phyloP scores from a whole-genome alignment of 2,888 invertebrate genomes.

The Chaitophorus viminalis region DNA sequence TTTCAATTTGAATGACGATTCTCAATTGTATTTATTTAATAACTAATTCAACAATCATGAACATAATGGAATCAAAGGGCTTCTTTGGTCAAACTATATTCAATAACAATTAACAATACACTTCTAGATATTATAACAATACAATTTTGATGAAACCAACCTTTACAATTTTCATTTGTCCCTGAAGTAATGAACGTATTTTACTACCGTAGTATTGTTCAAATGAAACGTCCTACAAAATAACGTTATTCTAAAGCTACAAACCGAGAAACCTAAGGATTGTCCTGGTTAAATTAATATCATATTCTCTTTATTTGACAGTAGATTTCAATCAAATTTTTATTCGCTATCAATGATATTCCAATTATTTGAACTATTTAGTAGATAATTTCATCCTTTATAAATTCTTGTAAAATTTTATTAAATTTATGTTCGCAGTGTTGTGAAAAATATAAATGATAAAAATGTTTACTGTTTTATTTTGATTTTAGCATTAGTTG shows the following conservation, averaged over 20 bases:
- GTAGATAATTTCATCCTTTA: not conserved
- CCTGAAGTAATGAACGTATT: not conserved
- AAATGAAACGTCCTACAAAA: not conserved
- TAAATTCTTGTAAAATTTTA: not conserved
- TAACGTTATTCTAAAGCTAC: not conserved
- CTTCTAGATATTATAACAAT: not conserved
- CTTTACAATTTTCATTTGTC: not conserved
- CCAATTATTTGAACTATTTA: not conserved
- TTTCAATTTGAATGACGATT: not conserved
- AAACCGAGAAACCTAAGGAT: not conserved
- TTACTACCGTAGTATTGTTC: not conserved
- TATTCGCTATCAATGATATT: not conserved
- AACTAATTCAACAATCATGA: not conserved
- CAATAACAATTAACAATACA: slow-evolving; percentile 5
- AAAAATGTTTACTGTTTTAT: slow-evolving; percentile 57
- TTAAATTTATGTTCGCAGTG: not conserved
- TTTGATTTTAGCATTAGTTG: slow-evolving; percentile 84
- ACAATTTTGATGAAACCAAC: not conserved
- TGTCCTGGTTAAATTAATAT: not conserved
- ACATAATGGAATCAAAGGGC: not conserved
- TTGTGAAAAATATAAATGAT: not conserved
- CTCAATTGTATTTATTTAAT: not conserved
- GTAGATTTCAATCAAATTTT: not conserved
- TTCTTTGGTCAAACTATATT: slow-evolving; percentile 2
- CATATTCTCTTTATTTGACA: not conserved